Evolutionary conservation across 2,797 vertebrate species (phyloP).

Genomic region (Carcharodon carcharias): DNA sequence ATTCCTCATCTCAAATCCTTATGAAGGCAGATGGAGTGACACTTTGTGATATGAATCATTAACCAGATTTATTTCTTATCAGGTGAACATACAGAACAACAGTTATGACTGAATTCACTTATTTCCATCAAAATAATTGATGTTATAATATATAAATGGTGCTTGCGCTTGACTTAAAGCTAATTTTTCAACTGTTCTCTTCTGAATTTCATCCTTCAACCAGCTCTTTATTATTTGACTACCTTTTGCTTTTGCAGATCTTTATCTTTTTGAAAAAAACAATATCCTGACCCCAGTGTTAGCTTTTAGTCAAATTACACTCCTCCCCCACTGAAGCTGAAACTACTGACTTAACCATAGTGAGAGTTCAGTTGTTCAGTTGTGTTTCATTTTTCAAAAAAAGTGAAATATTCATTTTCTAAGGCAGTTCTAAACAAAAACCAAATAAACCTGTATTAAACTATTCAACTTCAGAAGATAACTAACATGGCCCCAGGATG

Average conservation of each 20-base stretch:
- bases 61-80: background rate
- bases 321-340: background rate
- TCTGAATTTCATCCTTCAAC: background rate
- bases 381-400: background rate
- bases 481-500: background rate
- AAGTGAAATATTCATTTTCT: background rate
- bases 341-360: background rate
- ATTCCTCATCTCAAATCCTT: background rate
- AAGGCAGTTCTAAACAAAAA: background rate
- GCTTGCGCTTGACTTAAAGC: background rate
- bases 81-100: background rate
- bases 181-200: background rate
- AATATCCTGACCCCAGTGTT: background rate
- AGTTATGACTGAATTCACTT: background rate
- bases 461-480: background rate
- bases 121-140: background rate
- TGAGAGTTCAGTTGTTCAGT: background rate
- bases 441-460: background rate
- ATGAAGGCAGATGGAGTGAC: background rate
- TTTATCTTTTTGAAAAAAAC: background rate
- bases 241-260: background rate
- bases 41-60: conserved; percentile 3
- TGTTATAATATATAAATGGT: background rate
- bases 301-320: background rate
- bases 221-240: background rate